Evolutionary conservation across 2,797 vertebrate species (phyloP), one percentile per base, ranked within the genome.

Genomic region (Halcyon leucocephala): DNA sequence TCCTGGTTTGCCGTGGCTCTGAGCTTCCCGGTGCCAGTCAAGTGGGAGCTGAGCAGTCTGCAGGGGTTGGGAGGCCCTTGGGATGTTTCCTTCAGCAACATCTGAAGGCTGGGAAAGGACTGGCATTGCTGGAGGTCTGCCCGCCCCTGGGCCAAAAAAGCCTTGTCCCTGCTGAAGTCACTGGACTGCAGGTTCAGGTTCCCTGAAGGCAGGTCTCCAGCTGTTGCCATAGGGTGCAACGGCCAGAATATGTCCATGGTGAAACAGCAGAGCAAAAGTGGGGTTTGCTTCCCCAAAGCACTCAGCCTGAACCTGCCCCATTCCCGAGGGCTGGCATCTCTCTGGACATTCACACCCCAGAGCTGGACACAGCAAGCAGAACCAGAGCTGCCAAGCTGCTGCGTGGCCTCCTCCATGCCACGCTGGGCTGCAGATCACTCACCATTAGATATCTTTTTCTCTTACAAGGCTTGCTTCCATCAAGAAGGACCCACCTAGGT

Each of bases 21-120:
- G 51, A 41, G 42, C 35, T 48, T 17, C 80, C 52, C 2, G 0
- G 33, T 3, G 1, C 0, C 4, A 3, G 21, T 13, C 7, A 1
- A 2, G 12, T 20, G 69, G 61, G 31, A 90, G 54, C 42, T 28
- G 72, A 71, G 79, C 42, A 14, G 33, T 6, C 5, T 28, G 33
- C 17, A 22, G 35, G 24, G 65, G 37, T 0, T 0, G 0, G 2
- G 64, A 91, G 25, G n/a, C 16, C 26, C 52, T 39, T 20, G 58
- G n/a, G 55, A 4, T 57, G 35, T 39, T 78, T 77, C 35, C 29
- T 83, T 55, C 76, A 67, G 72, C 54, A 77, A 1, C 22, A 83
- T 41, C 35, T 21, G 37, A 24, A 44, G 46, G 20, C 49, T 90
- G 66, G 66, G 58, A 62, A 55, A 42, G 33, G 67, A 46, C 6